Evolutionary conservation across 1,140 invertebrate species (phyloP).

Genomic region (Carposina sasakii): DNA sequence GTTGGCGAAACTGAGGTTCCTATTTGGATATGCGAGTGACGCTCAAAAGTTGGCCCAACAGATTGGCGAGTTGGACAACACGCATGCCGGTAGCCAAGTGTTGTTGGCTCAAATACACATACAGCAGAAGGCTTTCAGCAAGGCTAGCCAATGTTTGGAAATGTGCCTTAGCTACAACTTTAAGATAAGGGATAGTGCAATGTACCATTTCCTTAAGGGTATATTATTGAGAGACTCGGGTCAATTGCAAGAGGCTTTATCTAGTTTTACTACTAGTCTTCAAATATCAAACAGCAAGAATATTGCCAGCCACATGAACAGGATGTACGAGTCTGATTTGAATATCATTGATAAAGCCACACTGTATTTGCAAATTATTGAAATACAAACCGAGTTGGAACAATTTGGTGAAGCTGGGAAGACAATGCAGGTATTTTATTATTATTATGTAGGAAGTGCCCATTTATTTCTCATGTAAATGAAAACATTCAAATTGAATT

Average conservation of each 20-base stretch:
- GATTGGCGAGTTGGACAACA: slow-evolving; percentile 84
- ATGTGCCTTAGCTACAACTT: slow-evolving; percentile 93
- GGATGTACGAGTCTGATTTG: slow-evolving; percentile 68
- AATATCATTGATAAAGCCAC: slow-evolving; percentile 86
- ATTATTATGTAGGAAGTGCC: background rate
- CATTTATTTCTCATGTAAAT: background rate
- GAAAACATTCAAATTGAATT: slow-evolving; percentile 5
- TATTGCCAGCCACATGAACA: slow-evolving; percentile 27
- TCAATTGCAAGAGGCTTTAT: slow-evolving; percentile 82
- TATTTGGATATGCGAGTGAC: slow-evolving; percentile 81
- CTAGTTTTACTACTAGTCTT: slow-evolving; percentile 76
- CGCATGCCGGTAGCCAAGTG: slow-evolving; percentile 87
- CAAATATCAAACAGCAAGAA: slow-evolving; percentile 49
- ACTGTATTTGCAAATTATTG: slow-evolving; percentile 90
- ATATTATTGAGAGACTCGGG: slow-evolving; percentile 85
- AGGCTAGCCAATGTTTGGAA: slow-evolving; percentile 90
- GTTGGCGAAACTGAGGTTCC: slow-evolving; percentile 85
- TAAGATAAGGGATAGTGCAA: slow-evolving; percentile 89
- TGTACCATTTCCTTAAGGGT: slow-evolving; percentile 91
- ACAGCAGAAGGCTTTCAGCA: slow-evolving; percentile 81
- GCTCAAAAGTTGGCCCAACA: slow-evolving; percentile 80
- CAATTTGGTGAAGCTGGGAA: slow-evolving; percentile 86
- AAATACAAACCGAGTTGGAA: slow-evolving; percentile 80
- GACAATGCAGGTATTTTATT: slow-evolving; percentile 75
- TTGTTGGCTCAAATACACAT: slow-evolving; percentile 90